phyloP scores from a whole-genome alignment of 2,113 vertebrate genomes.

The Anarrhichthys ocellatus region DNA sequence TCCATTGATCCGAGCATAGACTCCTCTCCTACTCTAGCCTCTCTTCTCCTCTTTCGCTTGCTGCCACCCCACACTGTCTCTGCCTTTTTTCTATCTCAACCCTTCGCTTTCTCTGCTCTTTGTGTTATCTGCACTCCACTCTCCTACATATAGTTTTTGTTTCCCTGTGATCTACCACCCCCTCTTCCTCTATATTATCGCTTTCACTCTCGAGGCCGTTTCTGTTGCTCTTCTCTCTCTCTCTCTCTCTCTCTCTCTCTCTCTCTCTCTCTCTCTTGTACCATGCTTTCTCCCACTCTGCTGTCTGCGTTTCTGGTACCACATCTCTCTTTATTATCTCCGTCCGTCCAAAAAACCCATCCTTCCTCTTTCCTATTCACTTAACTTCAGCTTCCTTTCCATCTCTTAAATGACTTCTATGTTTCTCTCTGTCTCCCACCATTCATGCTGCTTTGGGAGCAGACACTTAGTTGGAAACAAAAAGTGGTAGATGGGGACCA shows the following conservation, averaged over 20 bases:
- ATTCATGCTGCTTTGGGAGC: not conserved
- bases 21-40: slow-evolving; percentile 57
- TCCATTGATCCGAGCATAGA: slow-evolving; percentile 74
- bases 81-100: slow-evolving; percentile 22
- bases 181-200: slow-evolving; percentile 36
- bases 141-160: slow-evolving; percentile 50
- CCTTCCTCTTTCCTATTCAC: slow-evolving; percentile 20
- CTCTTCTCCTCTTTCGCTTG: slow-evolving; percentile 39
- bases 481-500: not conserved
- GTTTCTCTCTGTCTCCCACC: not conserved
- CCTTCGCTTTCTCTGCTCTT: slow-evolving; percentile 41
- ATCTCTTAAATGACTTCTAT: not conserved
- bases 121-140: slow-evolving; percentile 44
- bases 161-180: slow-evolving; percentile 45
- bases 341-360: slow-evolving; percentile 36
- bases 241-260: slow-evolving; percentile 15
- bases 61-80: slow-evolving; percentile 60
- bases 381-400: slow-evolving; percentile 15
- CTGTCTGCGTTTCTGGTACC: slow-evolving; percentile 25
- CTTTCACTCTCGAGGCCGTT: slow-evolving; percentile 29
- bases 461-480: not conserved
- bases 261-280: slow-evolving; percentile 15
- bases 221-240: slow-evolving; percentile 24
- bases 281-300: slow-evolving; percentile 24
- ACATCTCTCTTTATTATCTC: slow-evolving; percentile 33